These are phyloP conservation scores for Mustela nigripes DNA, from an alignment of 2,113 vertebrate genomes.

Conservation along the genomic window DNA sequence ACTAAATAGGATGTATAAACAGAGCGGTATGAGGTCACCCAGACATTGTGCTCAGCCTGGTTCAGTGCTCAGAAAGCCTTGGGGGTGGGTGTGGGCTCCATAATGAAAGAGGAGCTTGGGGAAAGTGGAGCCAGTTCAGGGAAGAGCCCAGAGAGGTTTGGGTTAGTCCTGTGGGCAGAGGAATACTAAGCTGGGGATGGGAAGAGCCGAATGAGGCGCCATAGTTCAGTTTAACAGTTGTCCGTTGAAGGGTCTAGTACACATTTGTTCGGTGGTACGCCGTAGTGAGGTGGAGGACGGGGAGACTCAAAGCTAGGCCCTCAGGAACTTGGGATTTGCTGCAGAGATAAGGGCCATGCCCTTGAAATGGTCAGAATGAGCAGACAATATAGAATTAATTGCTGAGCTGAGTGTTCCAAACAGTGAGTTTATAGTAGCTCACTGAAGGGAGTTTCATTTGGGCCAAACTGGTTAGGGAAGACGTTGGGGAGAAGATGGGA, in stretches of 20 bases:
- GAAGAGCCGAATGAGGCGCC: neutral
- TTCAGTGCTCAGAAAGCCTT: conserved; percentile 45
- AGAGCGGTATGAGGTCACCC: conserved; percentile 60
- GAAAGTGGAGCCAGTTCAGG: neutral
- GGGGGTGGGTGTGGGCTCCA: neutral
- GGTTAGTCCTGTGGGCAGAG: neutral
- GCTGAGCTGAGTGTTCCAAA: neutral
- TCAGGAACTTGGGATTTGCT: neutral
- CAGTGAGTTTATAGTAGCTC: neutral
- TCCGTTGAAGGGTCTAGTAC: neutral
- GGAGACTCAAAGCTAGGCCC: neutral
- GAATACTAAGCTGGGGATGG: neutral
- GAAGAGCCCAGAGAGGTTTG: neutral
- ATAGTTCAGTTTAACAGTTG: neutral
- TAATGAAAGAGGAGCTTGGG: neutral
- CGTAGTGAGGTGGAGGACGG: too few species aligned
- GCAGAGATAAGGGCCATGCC: neutral
- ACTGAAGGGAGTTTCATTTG: neutral
- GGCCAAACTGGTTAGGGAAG: conserved; percentile 28
- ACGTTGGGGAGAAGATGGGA: conserved; percentile 40
- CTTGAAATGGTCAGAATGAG: neutral
- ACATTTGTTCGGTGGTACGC: neutral
- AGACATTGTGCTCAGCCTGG: conserved; percentile 30
- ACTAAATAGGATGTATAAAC: conserved; percentile 25
- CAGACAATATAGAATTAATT: neutral